Conservation (phyloP, 2,797 vertebrate genomes). For the Anniella stebbinsi region DNA sequence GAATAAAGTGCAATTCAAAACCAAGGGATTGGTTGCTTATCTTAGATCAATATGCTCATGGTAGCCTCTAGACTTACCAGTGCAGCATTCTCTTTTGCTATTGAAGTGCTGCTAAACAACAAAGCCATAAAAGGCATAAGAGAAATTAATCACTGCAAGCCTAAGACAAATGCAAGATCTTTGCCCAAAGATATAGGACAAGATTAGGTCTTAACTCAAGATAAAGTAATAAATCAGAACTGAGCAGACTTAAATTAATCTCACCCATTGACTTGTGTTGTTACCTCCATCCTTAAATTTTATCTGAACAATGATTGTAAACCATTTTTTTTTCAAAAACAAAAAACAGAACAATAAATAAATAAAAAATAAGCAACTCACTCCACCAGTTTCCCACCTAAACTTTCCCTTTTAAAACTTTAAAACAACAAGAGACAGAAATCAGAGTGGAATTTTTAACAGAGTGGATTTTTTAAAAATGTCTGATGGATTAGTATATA, state of each 20-base stretch:
- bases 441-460: not conserved
- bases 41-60: not conserved
- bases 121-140: not conserved
- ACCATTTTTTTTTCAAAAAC: not conserved
- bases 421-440: not conserved
- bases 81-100: not conserved
- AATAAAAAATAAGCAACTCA: not conserved
- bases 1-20: not conserved
- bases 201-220: conserved; percentile 12
- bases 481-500: not conserved
- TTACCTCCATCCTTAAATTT: conserved; percentile 10
- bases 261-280: conserved; percentile 25
- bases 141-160: conserved; percentile 23
- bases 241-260: conserved; percentile 24
- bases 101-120: not conserved
- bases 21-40: not conserved
- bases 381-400: conserved; percentile 3
- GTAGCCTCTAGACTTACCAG: not conserved
- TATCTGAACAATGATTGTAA: conserved; percentile 32
- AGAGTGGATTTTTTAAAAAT: not conserved
- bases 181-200: conserved; percentile 13
- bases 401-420: conserved; percentile 26
- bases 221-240: conserved; percentile 38
- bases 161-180: conserved; percentile 14
- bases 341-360: not conserved